These are phyloP conservation scores for Halictus rubicundus DNA, from an alignment of 1,140 invertebrate species.

Conservation along the genomic window DNA sequence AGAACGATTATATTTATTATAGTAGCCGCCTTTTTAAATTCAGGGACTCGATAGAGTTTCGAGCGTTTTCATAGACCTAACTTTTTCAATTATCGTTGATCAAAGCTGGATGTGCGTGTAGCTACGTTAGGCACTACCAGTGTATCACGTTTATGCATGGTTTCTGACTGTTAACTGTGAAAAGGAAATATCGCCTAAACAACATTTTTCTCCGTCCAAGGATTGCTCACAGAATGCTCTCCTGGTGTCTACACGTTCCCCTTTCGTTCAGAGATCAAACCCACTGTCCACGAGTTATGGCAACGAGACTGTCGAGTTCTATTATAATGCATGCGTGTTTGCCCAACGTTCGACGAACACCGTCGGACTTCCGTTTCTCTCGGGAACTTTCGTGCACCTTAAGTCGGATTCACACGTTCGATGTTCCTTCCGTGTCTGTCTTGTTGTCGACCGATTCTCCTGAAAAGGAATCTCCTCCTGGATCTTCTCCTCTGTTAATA, in stretches of 20 bases:
- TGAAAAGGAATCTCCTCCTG: background rate
- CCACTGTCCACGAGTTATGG: background rate
- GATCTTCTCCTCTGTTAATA: background rate
- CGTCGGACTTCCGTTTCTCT: no score
- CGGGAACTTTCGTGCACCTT: background rate
- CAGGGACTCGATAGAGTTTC: background rate
- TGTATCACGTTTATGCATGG: constrained; percentile 15
- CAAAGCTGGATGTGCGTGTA: constrained; percentile 48
- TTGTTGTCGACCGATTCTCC: background rate
- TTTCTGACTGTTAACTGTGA: background rate
- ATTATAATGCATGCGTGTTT: constrained; percentile 5
- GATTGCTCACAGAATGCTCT: background rate
- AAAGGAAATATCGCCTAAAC: no score
- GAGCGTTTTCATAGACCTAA: background rate
- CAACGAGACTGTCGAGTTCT: no score
- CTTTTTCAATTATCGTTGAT: constrained; percentile 42
- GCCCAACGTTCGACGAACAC: background rate
- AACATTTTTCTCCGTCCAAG: background rate
- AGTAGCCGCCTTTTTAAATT: background rate
- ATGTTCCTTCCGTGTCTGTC: background rate
- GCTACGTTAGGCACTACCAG: constrained; percentile 4
- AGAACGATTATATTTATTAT: background rate
- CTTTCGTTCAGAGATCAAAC: background rate
- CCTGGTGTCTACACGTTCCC: background rate
- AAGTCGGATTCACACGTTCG: constrained; percentile 14